A percentile compares a stretch with the other conserved stretches of the same genome.
Conservation (phyloP, 2,113 vertebrate species). For the Recurvirostra avosetta region DNA sequence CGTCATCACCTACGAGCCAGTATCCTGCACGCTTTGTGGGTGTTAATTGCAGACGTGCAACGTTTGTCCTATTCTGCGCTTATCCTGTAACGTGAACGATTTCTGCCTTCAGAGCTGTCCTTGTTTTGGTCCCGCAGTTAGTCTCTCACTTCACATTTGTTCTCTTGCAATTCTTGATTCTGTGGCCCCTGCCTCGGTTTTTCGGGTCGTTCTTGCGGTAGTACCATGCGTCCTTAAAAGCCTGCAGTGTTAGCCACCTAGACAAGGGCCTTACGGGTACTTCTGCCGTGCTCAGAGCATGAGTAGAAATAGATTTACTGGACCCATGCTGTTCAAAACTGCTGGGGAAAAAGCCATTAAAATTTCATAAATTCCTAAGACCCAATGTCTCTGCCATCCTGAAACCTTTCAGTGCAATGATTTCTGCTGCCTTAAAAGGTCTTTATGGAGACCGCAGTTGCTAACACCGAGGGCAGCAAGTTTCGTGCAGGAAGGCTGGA, state of each 20-base stretch:
- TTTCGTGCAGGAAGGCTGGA: neutral
- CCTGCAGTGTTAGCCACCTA: neutral
- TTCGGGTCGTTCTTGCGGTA: neutral
- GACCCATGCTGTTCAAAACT: neutral
- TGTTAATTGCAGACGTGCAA: neutral
- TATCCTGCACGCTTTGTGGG: accelerated
- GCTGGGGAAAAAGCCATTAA: neutral
- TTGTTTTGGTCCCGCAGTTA: neutral
- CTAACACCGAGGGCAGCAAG: neutral
- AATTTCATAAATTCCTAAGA: neutral
- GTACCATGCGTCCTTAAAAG: neutral
- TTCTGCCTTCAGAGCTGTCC: neutral
- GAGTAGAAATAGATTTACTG: neutral
- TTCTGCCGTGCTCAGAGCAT: neutral
- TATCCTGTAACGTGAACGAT: too few relatives aligned
- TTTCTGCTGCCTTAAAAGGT: neutral
- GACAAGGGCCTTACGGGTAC: neutral
- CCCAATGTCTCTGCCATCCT: neutral
- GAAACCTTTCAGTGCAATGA: neutral
- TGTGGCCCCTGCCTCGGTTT: neutral
- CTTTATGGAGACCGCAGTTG: neutral
- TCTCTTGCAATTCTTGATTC: neutral
- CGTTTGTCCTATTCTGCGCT: neutral
- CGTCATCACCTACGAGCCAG: too few relatives aligned
- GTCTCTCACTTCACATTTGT: neutral